Evolutionary conservation across 2,888 invertebrate species (phyloP).

Genomic region (Aricia artaxerxes): DNA sequence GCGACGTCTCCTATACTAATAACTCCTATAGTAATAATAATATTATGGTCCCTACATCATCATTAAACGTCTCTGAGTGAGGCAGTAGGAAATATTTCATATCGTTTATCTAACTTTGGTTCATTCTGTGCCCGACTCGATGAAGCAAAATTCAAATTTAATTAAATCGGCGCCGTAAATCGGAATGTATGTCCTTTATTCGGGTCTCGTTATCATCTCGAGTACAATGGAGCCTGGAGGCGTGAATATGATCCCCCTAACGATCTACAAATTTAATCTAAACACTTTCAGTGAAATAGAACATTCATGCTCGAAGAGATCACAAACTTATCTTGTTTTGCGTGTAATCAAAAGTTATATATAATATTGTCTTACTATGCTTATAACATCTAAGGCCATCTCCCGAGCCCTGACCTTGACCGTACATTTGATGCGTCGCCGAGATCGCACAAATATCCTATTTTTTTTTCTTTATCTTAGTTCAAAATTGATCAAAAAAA

Average conservation of each 20-base stretch:
- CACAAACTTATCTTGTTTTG: conserved; percentile 23
- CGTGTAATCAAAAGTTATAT: background rate
- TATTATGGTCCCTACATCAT: too few relatives aligned
- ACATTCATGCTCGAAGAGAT: conserved; percentile 34
- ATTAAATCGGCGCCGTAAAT: conserved; percentile 20
- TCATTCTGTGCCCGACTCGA: background rate
- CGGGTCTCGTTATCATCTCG: conserved; percentile 43
- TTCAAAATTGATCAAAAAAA: too few relatives aligned
- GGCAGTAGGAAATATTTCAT: background rate
- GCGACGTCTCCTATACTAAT: too few relatives aligned
- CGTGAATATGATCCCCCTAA: conserved; percentile 47
- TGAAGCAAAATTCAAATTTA: background rate
- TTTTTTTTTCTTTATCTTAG: too few relatives aligned
- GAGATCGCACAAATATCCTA: too few relatives aligned
- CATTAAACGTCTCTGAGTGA: too few relatives aligned
- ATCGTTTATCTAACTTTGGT: background rate
- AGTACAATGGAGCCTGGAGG: conserved; percentile 45
- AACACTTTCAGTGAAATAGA: conserved; percentile 41
- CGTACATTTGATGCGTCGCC: too few relatives aligned
- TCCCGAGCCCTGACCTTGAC: too few relatives aligned
- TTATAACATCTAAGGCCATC: background rate
- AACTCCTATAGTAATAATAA: too few relatives aligned
- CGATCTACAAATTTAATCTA: conserved; percentile 46
- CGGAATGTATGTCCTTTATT: conserved; percentile 34
- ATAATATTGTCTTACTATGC: background rate